Evolutionary conservation across 2,797 vertebrate species (phyloP).

Genomic region (Nyctalus aviator): DNA sequence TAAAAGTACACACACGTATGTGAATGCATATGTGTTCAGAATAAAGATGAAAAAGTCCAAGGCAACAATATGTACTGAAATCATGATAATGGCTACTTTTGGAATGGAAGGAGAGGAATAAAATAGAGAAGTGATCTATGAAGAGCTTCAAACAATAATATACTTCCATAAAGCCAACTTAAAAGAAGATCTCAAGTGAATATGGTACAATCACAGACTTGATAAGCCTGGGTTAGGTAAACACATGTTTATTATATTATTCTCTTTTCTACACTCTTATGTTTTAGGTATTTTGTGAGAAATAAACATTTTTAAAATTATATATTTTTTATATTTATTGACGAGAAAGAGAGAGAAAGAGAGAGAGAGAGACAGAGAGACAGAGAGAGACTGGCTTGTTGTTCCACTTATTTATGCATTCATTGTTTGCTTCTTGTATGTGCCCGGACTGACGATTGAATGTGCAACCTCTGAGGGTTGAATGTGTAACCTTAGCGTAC

Average conservation of each 20-base stretch:
- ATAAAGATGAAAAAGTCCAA: neutral
- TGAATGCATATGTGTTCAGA: neutral
- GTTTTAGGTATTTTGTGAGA: constrained; percentile 5
- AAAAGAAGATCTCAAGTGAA: neutral
- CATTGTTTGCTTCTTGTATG: too few relatives aligned
- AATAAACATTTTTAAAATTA: neutral
- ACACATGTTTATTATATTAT: neutral
- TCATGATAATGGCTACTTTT: neutral
- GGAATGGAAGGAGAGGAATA: neutral
- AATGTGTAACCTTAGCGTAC: too few relatives aligned
- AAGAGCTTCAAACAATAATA: neutral
- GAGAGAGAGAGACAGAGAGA: too few relatives aligned
- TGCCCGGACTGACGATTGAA: too few relatives aligned
- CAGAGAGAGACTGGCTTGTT: too few relatives aligned
- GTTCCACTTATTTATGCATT: too few relatives aligned
- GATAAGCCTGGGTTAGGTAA: constrained; percentile 6
- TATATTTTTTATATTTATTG: too few relatives aligned
- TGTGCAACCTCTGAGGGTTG: too few relatives aligned
- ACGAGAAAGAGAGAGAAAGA: too few relatives aligned
- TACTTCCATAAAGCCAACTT: neutral
- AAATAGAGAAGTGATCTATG: neutral
- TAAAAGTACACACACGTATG: neutral
- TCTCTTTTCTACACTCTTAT: neutral
- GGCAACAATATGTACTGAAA: neutral
- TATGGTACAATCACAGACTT: neutral